Evolutionary conservation across 2,888 invertebrate genomes (phyloP), one percentile per base, ranked within the genome.

Genomic region (Anoplius nigerrimus): DNA sequence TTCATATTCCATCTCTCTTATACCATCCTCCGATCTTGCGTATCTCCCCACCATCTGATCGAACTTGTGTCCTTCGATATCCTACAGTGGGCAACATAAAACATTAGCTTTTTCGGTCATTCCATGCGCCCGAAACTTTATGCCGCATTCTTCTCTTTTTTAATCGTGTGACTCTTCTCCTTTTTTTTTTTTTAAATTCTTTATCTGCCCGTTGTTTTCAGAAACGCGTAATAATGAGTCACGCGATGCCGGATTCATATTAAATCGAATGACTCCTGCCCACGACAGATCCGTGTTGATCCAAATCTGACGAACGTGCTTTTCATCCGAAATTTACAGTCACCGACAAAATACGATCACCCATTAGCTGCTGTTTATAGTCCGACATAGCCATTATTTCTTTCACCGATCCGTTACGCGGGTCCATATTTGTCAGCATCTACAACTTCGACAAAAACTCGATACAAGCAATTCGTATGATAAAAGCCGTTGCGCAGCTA

Each of bases 1-100:
- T 86, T 85, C 84, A 86, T 85, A 84, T 86, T 80, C 84, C 84
- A 85, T 83, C 87, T 80, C 88, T 88, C 88, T 88, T 88, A 88
- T 88, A 88, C 84, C 85, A 85, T 83, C 82, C 80, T 80, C 78
- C 62, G 66, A 67, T 74, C 77, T 73, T 72, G 72, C 71, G 71
- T 66, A 66, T 71, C 59, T 45, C 68, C 68, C 68, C 68, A 48
- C 48, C 48, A 18, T 48, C 16, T 18, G 48, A 48, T 18, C 18
- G 48, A 18, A 48, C 48, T 18, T 16, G 16, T 18, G 18, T 48
- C 48, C 48, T 48, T 48, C 48, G 48, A 48, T 48, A 48, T 48
- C 48, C 16, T 16, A 48, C 18, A 48, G 48, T 48, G 48, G 48
- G n/a, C 48, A 48, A 48, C 48, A 48, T 48, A 48, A 34, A 34